Evolutionary conservation across 2,113 vertebrate species (phyloP).

Genomic region (Pogonocichla stellata): DNA sequence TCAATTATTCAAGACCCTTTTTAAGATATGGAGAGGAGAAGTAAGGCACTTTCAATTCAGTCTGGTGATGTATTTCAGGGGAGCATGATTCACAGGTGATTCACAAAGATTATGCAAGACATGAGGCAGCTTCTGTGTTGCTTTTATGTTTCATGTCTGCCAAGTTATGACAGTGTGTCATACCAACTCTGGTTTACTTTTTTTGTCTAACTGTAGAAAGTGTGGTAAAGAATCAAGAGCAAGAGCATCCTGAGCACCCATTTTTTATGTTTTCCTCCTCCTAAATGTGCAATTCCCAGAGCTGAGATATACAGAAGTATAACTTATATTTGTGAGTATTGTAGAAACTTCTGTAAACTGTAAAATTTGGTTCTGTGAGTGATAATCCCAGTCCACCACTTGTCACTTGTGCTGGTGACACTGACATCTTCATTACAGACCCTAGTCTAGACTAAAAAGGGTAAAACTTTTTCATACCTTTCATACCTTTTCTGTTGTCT

Average conservation of each 20-base stretch:
- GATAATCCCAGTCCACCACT: neutral
- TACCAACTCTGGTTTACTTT: conserved; percentile 13
- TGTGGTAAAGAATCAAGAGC: neutral
- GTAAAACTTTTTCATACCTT: neutral
- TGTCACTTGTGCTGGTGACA: neutral
- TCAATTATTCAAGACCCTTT: neutral
- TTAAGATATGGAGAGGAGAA: neutral
- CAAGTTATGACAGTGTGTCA: conserved; percentile 25
- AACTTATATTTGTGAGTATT: neutral
- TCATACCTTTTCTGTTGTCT: neutral
- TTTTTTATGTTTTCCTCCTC: neutral
- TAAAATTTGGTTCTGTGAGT: neutral
- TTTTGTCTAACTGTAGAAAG: conserved; percentile 10
- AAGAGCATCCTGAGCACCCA: neutral
- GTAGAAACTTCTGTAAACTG: neutral
- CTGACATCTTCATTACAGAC: neutral
- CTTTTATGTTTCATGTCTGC: conserved; percentile 16
- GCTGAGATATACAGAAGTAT: neutral
- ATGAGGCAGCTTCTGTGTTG: conserved; percentile 25
- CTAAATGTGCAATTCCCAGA: neutral
- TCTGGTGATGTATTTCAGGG: conserved; percentile 7
- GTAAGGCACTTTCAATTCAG: neutral
- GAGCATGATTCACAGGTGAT: conserved; percentile 46
- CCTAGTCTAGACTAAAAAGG: neutral
- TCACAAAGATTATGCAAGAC: conserved; percentile 47